phyloP scores from a whole-genome alignment of 2,113 vertebrate species.

The Neofelis nebulosa region DNA sequence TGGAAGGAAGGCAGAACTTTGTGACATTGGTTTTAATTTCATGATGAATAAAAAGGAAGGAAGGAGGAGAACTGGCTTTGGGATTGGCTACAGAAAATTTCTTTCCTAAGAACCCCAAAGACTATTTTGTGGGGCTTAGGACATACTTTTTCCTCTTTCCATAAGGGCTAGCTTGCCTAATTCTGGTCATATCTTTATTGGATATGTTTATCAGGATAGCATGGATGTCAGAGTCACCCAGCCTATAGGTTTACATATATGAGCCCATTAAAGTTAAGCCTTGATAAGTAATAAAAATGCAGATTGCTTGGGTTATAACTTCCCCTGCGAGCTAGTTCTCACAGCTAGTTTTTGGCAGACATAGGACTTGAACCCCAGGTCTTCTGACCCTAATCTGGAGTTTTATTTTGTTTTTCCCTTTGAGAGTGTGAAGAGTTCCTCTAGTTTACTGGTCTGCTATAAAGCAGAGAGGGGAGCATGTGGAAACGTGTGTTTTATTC shows the following conservation, averaged over 20 bases:
- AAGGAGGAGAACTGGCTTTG: constrained; percentile 22
- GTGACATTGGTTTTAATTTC: constrained; percentile 32
- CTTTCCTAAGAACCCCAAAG: not conserved
- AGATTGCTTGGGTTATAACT: not conserved
- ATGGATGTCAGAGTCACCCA: not conserved
- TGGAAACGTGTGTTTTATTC: not conserved
- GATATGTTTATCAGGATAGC: not conserved
- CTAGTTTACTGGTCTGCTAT: not conserved
- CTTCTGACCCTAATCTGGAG: constrained; percentile 30
- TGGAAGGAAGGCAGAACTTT: not conserved
- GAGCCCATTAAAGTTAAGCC: not conserved
- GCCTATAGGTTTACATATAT: not conserved
- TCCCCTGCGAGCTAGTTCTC: not conserved
- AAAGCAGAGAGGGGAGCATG: not conserved
- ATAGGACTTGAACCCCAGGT: not conserved
- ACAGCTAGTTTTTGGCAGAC: not conserved
- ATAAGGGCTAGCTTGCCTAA: not conserved
- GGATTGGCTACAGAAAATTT: not conserved
- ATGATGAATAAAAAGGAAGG: constrained; percentile 18
- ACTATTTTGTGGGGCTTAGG: not conserved
- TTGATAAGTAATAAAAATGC: not conserved
- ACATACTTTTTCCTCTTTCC: not conserved
- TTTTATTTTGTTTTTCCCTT: constrained; percentile 37
- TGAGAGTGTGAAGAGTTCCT: constrained; percentile 34
- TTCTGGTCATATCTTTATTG: constrained; percentile 15